Evolutionary conservation across 2,113 vertebrate genomes (phyloP).

Genomic region (Peromyscus leucopus): DNA sequence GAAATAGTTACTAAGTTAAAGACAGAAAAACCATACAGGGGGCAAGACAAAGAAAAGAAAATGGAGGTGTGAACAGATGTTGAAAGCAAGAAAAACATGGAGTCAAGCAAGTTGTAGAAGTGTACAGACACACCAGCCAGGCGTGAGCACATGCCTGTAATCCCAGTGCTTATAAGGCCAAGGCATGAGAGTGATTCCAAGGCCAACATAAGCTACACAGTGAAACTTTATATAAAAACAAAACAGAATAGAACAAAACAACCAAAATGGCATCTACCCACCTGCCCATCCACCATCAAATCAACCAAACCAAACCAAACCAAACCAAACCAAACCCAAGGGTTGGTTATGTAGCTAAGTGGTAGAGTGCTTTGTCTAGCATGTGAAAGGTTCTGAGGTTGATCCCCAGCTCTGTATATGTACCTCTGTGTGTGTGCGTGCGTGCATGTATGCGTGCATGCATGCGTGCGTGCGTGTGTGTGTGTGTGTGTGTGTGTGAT

Average conservation of each 20-base stretch:
- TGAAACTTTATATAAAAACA: neutral
- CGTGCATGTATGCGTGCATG: neutral
- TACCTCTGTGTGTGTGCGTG: neutral
- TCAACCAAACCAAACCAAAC: neutral
- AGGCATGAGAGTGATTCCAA: neutral
- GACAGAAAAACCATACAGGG: neutral
- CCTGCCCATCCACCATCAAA: neutral
- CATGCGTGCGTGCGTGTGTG: neutral
- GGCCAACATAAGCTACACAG: neutral
- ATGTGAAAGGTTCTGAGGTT: neutral
- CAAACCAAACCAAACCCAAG: neutral
- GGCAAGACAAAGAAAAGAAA: constrained; percentile 5
- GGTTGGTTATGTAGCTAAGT: neutral
- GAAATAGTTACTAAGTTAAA: neutral
- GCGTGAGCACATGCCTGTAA: neutral
- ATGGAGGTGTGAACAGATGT: neutral
- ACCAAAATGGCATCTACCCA: neutral
- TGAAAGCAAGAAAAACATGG: neutral
- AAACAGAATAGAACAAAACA: neutral
- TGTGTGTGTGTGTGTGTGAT: no score
- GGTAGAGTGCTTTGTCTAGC: neutral
- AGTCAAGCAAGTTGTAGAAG: neutral
- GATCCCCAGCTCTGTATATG: neutral
- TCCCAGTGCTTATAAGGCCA: neutral
- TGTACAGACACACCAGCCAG: neutral